A percentile compares a stretch with the other conserved stretches of the same genome.
Evolutionary conservation across 2,113 vertebrate species (phyloP).

Genomic region (Perca schrenkii): DNA sequence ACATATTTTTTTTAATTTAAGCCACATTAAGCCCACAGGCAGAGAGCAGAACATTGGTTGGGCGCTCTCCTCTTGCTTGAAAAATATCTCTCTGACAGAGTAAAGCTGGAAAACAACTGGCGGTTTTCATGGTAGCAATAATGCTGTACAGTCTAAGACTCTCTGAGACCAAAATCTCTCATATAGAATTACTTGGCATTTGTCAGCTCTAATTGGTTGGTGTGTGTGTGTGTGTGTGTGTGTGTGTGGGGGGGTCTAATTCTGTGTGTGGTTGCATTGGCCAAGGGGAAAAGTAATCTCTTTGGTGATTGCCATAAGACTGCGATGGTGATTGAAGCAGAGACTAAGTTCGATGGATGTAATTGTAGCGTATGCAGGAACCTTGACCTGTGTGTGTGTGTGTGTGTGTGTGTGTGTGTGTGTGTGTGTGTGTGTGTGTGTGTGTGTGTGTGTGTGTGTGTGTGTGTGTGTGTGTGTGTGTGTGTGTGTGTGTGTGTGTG

Average conservation of each 20-base stretch:
- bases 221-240: conserved; percentile 16
- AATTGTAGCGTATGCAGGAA: conserved; percentile 25
- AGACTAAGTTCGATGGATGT: conserved; percentile 35
- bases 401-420: background rate
- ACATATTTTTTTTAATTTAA: conserved; percentile 28
- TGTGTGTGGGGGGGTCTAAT: too few species aligned
- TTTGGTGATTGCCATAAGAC: conserved; percentile 27
- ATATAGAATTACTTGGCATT: conserved; percentile 65
- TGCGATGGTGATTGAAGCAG: conserved; percentile 47
- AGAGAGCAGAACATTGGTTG: conserved; percentile 20
- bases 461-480: background rate
- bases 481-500: background rate
- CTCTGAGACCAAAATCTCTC: conserved; percentile 59
- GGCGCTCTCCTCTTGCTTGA: conserved; percentile 20
- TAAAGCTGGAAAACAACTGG: conserved; percentile 63
- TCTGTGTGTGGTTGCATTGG: conserved; percentile 9
- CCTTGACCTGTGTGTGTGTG: conserved; percentile 13
- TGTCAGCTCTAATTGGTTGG: conserved; percentile 54
- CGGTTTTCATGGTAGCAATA: conserved; percentile 62
- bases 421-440: background rate
- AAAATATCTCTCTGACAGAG: conserved; percentile 53
- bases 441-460: background rate
- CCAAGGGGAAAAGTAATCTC: conserved; percentile 51
- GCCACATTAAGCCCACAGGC: conserved; percentile 38
- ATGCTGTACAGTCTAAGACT: conserved; percentile 45